Evolutionary conservation across 2,113 vertebrate genomes (phyloP).

Genomic region (Mesitornis unicolor): DNA sequence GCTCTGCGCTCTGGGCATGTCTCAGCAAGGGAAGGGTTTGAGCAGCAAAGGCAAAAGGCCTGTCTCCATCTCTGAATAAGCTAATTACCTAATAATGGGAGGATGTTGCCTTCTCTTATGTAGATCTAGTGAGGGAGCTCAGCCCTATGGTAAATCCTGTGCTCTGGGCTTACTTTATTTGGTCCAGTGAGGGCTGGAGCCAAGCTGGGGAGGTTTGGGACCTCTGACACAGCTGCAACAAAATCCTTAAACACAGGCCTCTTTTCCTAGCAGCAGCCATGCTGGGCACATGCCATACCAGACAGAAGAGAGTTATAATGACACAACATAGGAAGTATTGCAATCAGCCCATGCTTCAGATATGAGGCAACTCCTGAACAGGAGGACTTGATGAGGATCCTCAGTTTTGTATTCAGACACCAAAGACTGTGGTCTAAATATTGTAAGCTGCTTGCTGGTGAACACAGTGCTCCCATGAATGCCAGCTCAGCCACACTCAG

Average conservation of each 20-base stretch:
- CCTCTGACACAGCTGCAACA: not conserved
- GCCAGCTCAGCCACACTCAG: not conserved
- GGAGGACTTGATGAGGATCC: not conserved
- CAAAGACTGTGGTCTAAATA: not conserved
- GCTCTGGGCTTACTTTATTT: not conserved
- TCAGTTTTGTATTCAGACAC: not conserved
- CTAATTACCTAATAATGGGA: not conserved
- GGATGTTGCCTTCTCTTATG: not conserved
- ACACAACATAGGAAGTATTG: not conserved
- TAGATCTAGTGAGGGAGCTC: not conserved
- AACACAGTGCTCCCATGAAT: not conserved
- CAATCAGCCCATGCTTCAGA: not conserved
- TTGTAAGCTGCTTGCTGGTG: not conserved
- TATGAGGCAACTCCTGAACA: not conserved
- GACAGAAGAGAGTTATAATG: not conserved
- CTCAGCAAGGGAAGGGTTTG: not conserved
- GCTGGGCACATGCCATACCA: not conserved
- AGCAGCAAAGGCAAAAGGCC: not conserved
- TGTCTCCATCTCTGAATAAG: not conserved
- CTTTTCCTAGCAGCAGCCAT: not conserved
- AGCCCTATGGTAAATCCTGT: not conserved
- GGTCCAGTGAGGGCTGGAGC: fast-evolving
- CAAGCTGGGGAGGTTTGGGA: not conserved
- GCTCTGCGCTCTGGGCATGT: not conserved
- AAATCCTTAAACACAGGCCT: not conserved